phyloP scores from a whole-genome alignment of 1,140 invertebrate genomes.

The Steinernema feltiae region DNA sequence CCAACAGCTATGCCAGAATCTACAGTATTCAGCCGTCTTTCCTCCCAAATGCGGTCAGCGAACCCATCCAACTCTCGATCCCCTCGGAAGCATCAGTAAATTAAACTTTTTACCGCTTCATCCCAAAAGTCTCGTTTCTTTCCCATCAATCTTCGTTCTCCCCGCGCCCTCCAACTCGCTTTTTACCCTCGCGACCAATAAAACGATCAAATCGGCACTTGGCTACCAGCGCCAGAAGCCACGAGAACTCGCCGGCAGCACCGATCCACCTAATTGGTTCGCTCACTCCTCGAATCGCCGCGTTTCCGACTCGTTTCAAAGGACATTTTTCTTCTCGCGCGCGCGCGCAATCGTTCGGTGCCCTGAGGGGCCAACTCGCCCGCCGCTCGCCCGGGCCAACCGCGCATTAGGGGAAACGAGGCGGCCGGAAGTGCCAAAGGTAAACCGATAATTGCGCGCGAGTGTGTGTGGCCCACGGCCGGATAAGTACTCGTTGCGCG shows the following conservation, averaged over 20 bases:
- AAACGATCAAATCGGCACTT: slow-evolving; percentile 8
- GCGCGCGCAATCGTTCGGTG: not conserved
- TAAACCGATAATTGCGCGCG: slow-evolving; percentile 11
- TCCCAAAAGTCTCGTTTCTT: not conserved
- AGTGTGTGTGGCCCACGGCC: not conserved
- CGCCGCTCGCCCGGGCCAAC: not conserved
- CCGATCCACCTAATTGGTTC: slow-evolving; percentile 11
- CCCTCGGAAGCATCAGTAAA: no score
- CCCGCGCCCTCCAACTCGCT: not conserved
- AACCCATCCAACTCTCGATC: no score
- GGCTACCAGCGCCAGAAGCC: not conserved
- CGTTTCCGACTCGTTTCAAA: not conserved
- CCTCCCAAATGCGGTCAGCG: no score
- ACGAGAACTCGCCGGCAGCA: not conserved
- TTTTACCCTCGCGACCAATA: not conserved
- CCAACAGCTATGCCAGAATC: not conserved
- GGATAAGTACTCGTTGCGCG: slow-evolving; percentile 9
- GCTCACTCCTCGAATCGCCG: not conserved
- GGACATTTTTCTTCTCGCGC: slow-evolving; percentile 13
- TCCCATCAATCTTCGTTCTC: not conserved
- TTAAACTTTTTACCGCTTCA: no score
- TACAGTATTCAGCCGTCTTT: not conserved
- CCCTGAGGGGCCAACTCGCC: slow-evolving; percentile 6
- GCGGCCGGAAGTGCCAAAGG: slow-evolving; percentile 13
- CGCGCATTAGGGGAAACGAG: slow-evolving; percentile 7